A percentile compares a stretch with the other conserved stretches of the same genome.
Conservation (phyloP, 2,797 vertebrate species). For the Bryconaethiops microstoma region DNA sequence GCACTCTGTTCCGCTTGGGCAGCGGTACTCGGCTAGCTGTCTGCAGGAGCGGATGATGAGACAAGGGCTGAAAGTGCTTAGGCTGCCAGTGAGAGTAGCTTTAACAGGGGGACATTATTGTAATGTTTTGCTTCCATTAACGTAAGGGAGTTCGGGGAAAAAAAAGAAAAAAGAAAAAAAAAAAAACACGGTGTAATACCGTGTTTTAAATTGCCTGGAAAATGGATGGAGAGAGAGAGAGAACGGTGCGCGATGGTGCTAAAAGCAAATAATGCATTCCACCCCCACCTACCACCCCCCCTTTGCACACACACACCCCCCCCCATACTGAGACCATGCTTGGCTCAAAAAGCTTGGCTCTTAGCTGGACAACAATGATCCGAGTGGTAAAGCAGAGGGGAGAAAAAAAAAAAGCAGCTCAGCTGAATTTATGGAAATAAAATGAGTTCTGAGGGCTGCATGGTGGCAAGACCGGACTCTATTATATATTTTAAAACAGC, state of each 20-base stretch:
- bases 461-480: conserved; percentile 49
- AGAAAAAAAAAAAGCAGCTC: conserved; percentile 58
- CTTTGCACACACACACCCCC: background rate
- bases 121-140: conserved; percentile 86
- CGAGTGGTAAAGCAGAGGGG: conserved; percentile 34
- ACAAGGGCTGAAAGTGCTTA: conserved; percentile 79
- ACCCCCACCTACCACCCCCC: conserved; percentile 66
- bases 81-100: conserved; percentile 77
- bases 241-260: conserved; percentile 81
- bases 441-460: conserved; percentile 67
- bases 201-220: conserved; percentile 84
- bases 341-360: conserved; percentile 67
- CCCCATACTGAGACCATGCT: background rate
- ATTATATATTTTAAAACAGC: conserved; percentile 31
- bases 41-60: conserved; percentile 62
- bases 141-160: conserved; percentile 71
- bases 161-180: conserved; percentile 2
- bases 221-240: conserved; percentile 79
- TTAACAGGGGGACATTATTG: conserved; percentile 82
- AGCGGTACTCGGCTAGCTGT: conserved; percentile 40
- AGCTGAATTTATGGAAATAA: conserved; percentile 76
- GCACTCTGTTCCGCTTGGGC: conserved; percentile 42
- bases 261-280: conserved; percentile 82
- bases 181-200: conserved; percentile 75
- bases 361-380: conserved; percentile 70